These are phyloP conservation scores for Salminus brasiliensis DNA, from an alignment of 2,113 vertebrate species.

Conservation along the genomic window DNA sequence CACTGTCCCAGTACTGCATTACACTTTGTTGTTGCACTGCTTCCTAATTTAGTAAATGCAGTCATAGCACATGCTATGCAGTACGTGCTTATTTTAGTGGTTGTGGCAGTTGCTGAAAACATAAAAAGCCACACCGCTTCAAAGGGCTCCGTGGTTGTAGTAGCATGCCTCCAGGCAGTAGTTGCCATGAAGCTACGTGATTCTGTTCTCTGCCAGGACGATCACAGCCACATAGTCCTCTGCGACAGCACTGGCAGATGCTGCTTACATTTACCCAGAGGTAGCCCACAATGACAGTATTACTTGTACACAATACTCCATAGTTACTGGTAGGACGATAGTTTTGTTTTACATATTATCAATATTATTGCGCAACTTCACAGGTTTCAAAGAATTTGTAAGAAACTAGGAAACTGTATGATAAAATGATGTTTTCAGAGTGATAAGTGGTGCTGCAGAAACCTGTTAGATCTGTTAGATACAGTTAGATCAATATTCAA, in stretches of 20 bases:
- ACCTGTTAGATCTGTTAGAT: too few relatives aligned
- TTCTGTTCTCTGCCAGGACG: conserved; percentile 40
- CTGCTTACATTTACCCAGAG: not conserved
- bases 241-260: not conserved
- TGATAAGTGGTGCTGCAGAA: too few relatives aligned
- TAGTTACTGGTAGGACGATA: too few relatives aligned
- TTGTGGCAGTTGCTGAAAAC: not conserved
- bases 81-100: not conserved
- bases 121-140: not conserved
- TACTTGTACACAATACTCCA: not conserved
- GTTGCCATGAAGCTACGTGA: not conserved
- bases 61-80: not conserved
- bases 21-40: not conserved
- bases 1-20: conserved; percentile 9
- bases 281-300: not conserved
- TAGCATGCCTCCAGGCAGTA: conserved; percentile 23
- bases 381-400: too few relatives aligned
- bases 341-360: too few relatives aligned
- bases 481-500: too few relatives aligned
- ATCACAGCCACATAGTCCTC: not conserved
- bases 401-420: too few relatives aligned
- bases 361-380: not conserved
- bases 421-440: too few relatives aligned
- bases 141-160: not conserved
- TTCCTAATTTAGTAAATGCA: not conserved